Base-by-base conservation (phyloP, 2,113 vertebrate genomes). In the Hucho hucho region DNA sequence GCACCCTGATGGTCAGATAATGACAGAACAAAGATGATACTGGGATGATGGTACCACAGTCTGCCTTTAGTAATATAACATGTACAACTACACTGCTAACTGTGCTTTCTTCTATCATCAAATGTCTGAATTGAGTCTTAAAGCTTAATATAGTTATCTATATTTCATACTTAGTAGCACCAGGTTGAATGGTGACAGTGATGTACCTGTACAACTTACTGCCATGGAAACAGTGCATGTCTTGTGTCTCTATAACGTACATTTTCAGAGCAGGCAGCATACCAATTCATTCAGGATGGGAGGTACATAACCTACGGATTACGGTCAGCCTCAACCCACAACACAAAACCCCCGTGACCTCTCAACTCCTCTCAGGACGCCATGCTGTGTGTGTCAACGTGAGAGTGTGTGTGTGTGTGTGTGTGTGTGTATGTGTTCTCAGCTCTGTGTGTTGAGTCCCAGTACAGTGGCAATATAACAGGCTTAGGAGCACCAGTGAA, bases 401-500 rank as follows among this genome's bases (percentile, higher is more conserved):
- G 28, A 6, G 5, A 1, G 25, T 14, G 25, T 43, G 7, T 43
- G 64, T 64, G 63, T 64, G 22, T 63, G 25, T 29, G 3, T 29
- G 5, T 29, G 0, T 29, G 4, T 29, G 29, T 32, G 29, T 29
- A n/a, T 32, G 79, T 46, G 64, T 77, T 68, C 0, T 69, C 79
- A 49, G 46, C 74, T 78, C 81, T 71, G 78, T 70, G 72, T 56
- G 69, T 77, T 64, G 20, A 53, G 70, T 86, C 86, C 89, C 72
- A 88, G 80, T 82, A 88, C 83, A 90, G 88, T 85, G 81, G 86
- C 16, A 81, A 85, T 87, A 88, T 87, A 90, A 86, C 85, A 86
- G 89, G 87, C 12, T 4, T 79, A 75, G 80, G 91, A 96, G 95
- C 95, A 95, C 95, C 94, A 43, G 2, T 43, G 37, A 43, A 11